Conservation (phyloP, 2,797 vertebrate genomes). For the Babyrousa celebensis region DNA sequence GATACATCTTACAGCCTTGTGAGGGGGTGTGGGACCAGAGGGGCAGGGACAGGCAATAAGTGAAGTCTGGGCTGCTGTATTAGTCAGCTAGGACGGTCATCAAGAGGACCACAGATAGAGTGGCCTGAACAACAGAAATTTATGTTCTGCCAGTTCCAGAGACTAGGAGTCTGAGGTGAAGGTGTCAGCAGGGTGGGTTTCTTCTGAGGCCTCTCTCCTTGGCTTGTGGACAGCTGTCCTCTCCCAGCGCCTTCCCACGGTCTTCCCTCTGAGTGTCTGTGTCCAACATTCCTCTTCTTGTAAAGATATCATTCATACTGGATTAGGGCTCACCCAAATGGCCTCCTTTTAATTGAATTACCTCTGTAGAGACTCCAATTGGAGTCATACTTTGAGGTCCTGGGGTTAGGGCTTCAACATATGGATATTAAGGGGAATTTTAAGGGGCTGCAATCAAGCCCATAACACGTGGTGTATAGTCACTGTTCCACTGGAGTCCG, state of each 20-base stretch:
- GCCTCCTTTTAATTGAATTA: background rate
- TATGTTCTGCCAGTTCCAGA: background rate
- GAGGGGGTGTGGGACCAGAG: background rate
- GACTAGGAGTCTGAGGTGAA: background rate
- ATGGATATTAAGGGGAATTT: background rate
- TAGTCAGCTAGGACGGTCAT: too few relatives aligned
- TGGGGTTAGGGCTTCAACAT: background rate
- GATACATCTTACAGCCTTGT: background rate
- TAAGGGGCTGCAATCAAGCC: too few relatives aligned
- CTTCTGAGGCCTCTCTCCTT: background rate
- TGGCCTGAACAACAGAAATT: background rate
- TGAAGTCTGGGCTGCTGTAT: background rate
- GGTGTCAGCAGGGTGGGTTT: background rate
- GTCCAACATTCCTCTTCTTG: background rate
- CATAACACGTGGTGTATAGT: background rate
- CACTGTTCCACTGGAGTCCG: background rate
- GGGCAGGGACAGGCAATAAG: background rate
- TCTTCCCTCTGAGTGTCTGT: background rate
- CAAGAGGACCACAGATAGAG: background rate
- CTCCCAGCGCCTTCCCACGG: background rate
- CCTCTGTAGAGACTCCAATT: constrained; percentile 2
- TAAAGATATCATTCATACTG: background rate
- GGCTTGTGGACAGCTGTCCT: background rate
- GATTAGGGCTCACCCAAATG: background rate
- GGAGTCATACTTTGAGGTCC: background rate